A percentile compares a stretch with the other conserved stretches of the same genome.
These are phyloP conservation scores for Centruroides sculpturatus DNA, from an alignment of 1,140 invertebrate genomes.

Conservation along the genomic window DNA sequence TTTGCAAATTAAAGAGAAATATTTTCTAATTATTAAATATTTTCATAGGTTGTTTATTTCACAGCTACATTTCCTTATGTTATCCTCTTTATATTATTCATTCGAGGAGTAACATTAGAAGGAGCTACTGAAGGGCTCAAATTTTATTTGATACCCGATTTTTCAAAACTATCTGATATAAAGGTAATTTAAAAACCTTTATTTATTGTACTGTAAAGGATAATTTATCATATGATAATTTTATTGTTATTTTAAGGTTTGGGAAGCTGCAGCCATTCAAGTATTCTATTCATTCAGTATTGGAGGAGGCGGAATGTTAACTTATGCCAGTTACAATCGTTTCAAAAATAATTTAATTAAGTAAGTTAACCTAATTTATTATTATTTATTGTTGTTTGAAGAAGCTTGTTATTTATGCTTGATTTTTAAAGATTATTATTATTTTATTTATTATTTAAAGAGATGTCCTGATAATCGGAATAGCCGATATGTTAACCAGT, in stretches of 20 bases:
- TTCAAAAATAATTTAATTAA: constrained; percentile 58
- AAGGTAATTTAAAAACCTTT: constrained; percentile 13
- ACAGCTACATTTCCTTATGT: constrained; percentile 50
- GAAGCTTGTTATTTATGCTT: neutral
- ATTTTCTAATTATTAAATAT: constrained; percentile 27
- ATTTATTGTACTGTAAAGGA: neutral
- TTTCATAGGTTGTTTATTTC: constrained; percentile 46
- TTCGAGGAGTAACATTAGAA: constrained; percentile 41
- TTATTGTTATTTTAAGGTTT: constrained; percentile 24
- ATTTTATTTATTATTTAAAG: neutral
- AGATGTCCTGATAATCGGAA: constrained; percentile 37
- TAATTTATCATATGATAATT: neutral
- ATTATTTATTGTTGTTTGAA: no score
- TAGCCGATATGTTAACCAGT: constrained; percentile 47
- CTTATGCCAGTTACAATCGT: constrained; percentile 58
- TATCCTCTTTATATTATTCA: constrained; percentile 43
- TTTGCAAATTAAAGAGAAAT: constrained; percentile 42
- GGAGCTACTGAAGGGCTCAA: constrained; percentile 40
- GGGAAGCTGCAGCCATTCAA: constrained; percentile 34
- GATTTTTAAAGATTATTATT: neutral
- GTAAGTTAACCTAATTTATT: neutral
- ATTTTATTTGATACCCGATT: constrained; percentile 41
- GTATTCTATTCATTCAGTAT: constrained; percentile 32
- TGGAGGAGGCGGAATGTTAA: constrained; percentile 43
- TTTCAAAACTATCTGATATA: constrained; percentile 36